Evolutionary conservation across 2,888 invertebrate genomes (phyloP).

Genomic region (Luffia ferchaultella): DNA sequence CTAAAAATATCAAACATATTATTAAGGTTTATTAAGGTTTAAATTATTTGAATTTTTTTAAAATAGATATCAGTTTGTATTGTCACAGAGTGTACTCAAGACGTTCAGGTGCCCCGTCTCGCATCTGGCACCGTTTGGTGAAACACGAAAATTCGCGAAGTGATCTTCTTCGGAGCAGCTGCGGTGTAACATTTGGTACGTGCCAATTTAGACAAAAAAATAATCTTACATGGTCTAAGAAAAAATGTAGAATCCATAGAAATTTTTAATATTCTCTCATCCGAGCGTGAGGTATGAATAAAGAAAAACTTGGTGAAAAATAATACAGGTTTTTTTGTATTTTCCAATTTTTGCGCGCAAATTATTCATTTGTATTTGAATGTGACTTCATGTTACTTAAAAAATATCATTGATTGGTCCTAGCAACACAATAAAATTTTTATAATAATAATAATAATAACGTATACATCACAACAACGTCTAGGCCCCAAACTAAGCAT

Average conservation of each 20-base stretch:
- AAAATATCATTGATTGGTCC: no score
- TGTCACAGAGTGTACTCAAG: background rate
- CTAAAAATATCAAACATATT: no score
- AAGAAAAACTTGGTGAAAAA: background rate
- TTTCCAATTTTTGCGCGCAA: no score
- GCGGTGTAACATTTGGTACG: constrained; percentile 51
- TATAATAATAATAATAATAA: no score
- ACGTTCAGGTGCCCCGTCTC: background rate
- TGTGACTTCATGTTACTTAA: no score
- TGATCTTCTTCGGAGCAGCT: constrained; percentile 47
- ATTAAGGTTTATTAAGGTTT: no score
- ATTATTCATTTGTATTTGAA: no score
- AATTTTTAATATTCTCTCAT: background rate
- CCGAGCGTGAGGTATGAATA: background rate
- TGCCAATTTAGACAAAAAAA: constrained; percentile 34
- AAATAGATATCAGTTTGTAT: background rate
- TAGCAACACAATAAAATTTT: no score
- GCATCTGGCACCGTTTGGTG: constrained; percentile 10
- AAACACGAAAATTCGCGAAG: constrained; percentile 46
- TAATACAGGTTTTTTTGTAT: no score
- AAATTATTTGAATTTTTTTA: background rate
- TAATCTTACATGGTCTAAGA: constrained; percentile 13
- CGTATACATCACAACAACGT: no score
- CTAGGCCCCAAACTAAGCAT: no score
- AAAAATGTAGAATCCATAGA: background rate